Conservation (phyloP, 2,888 invertebrate genomes). For the Pandemis corylana region DNA sequence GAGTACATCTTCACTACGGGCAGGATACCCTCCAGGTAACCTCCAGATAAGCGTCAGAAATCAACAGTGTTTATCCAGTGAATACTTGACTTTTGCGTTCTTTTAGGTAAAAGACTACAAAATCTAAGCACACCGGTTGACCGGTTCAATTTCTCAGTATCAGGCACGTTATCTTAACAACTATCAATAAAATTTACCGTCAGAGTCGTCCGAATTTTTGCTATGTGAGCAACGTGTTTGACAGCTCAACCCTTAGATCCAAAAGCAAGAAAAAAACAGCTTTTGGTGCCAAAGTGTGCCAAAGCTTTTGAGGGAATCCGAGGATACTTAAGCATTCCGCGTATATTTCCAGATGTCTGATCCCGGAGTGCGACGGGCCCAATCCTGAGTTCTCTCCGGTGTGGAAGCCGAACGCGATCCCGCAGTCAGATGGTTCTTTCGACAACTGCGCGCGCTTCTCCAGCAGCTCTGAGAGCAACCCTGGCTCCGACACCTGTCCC, state of each 20-base stretch:
- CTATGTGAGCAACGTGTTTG: no score
- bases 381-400: conserved; percentile 61
- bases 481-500: conserved; percentile 59
- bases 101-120: no score
- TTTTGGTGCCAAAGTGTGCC: no score
- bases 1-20: conserved; percentile 79
- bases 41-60: not conserved
- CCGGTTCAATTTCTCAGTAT: not conserved
- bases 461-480: conserved; percentile 49
- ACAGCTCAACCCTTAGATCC: no score
- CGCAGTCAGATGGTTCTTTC: conserved; percentile 57
- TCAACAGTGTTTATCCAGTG: not conserved
- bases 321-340: no score
- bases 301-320: no score
- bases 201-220: no score
- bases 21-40: conserved; percentile 72
- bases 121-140: not conserved
- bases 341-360: conserved; percentile 60
- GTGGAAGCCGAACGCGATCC: conserved; percentile 71
- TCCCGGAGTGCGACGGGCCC: conserved; percentile 67
- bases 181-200: no score
- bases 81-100: no score
- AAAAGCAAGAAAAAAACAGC: no score
- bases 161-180: not conserved
- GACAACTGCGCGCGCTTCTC: conserved; percentile 66